These are phyloP conservation scores for Micronycteris hirsuta DNA, from an alignment of 2,113 vertebrate species.

Conservation along the genomic window DNA sequence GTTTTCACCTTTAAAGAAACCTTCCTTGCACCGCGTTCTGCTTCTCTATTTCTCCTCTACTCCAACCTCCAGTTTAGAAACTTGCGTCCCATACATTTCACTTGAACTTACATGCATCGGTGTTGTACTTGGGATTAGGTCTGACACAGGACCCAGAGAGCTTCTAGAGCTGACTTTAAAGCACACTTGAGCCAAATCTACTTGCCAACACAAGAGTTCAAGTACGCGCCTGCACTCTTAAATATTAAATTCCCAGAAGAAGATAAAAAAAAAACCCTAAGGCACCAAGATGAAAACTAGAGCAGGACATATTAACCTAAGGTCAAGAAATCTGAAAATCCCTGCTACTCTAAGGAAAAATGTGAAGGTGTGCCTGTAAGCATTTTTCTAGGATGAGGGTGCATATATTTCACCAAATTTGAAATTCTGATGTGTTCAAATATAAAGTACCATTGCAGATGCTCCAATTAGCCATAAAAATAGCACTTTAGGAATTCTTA, in stretches of 20 bases:
- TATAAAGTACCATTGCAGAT: not conserved
- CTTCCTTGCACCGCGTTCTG: constrained; percentile 23
- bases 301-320: constrained; percentile 10
- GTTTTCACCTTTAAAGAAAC: constrained; percentile 38
- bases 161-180: constrained; percentile 32
- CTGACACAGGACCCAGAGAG: constrained; percentile 62
- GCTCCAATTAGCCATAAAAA: constrained; percentile 11
- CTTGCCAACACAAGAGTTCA: constrained; percentile 31
- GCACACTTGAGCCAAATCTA: not conserved
- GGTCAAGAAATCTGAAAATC: constrained; percentile 42
- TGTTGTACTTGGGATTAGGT: constrained; percentile 57
- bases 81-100: not conserved
- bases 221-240: not conserved
- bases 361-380: not conserved
- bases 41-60: not conserved
- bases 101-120: not conserved
- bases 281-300: constrained; percentile 31
- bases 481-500: constrained; percentile 14
- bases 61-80: constrained; percentile 20
- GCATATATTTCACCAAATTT: constrained; percentile 17
- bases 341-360: not conserved
- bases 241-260: constrained; percentile 13
- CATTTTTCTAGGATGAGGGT: constrained; percentile 13
- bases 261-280: not conserved
- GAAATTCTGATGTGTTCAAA: constrained; percentile 6